These are phyloP conservation scores for Centropyge bicolor DNA, from an alignment of 2,797 vertebrate genomes.

Conservation along the genomic window DNA sequence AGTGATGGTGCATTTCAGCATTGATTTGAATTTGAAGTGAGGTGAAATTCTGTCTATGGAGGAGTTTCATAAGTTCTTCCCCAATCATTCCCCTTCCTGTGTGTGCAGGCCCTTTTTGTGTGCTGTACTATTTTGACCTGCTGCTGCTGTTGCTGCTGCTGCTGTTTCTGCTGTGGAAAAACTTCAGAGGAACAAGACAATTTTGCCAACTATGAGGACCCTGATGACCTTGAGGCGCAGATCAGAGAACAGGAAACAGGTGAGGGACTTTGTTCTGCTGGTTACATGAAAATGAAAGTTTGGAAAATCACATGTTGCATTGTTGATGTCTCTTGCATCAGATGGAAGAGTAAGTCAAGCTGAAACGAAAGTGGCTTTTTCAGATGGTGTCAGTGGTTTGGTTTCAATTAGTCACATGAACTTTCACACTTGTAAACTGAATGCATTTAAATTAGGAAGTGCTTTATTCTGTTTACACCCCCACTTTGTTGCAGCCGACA, in stretches of 20 bases:
- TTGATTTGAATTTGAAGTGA: background rate
- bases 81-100: background rate
- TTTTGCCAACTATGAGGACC: slow-evolving; percentile 77
- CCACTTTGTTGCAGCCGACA: background rate
- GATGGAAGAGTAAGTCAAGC: background rate
- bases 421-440: background rate
- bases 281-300: background rate
- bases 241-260: slow-evolving; percentile 80
- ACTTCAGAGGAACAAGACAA: slow-evolving; percentile 72
- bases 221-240: slow-evolving; percentile 88
- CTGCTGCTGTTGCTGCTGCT: slow-evolving; percentile 91
- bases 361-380: background rate
- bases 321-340: background rate
- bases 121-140: slow-evolving; percentile 87
- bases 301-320: background rate
- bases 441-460: background rate
- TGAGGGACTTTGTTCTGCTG: slow-evolving; percentile 48
- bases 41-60: background rate
- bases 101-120: slow-evolving; percentile 80
- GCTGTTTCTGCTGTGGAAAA: slow-evolving; percentile 91
- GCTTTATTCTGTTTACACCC: background rate
- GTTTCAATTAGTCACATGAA: background rate
- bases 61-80: background rate
- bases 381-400: no score
- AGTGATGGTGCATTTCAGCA: background rate